These are phyloP conservation scores for Hozukius guyotensis DNA, from an alignment of 2,797 vertebrate species.

Conservation along the genomic window DNA sequence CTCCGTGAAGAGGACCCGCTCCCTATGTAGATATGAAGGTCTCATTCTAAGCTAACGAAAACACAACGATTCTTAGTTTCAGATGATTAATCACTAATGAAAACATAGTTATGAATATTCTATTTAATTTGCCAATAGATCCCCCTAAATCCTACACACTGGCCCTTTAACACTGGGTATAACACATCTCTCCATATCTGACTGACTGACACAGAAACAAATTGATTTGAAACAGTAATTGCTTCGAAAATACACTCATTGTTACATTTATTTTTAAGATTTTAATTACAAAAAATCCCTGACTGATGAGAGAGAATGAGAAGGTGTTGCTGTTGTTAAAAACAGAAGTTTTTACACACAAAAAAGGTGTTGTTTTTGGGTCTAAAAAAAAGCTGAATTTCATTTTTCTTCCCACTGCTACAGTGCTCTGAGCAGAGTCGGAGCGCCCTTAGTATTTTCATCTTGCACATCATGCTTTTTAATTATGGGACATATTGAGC, in stretches of 20 bases:
- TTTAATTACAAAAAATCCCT: background rate
- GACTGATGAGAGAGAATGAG: background rate
- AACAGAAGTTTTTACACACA: background rate
- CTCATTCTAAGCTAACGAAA: background rate
- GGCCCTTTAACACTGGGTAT: too few species aligned
- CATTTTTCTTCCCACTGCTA: background rate
- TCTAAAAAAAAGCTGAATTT: background rate
- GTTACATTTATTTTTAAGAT: background rate
- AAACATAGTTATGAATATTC: too few species aligned
- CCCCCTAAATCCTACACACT: too few species aligned
- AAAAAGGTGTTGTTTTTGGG: background rate
- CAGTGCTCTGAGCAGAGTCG: conserved; percentile 13
- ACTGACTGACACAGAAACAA: background rate
- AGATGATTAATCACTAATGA: too few species aligned
- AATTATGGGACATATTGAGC: conserved; percentile 66
- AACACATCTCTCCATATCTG: background rate
- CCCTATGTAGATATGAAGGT: background rate
- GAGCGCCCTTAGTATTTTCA: conserved; percentile 52
- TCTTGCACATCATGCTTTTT: conserved; percentile 59
- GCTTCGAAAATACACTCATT: background rate
- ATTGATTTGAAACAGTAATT: background rate
- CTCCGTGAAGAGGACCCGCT: background rate
- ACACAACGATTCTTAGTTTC: too few species aligned
- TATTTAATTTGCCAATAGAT: too few species aligned
- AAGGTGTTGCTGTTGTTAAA: background rate